Evolutionary conservation across 2,888 invertebrate genomes (phyloP).

Genomic region (Eilema caniola): DNA sequence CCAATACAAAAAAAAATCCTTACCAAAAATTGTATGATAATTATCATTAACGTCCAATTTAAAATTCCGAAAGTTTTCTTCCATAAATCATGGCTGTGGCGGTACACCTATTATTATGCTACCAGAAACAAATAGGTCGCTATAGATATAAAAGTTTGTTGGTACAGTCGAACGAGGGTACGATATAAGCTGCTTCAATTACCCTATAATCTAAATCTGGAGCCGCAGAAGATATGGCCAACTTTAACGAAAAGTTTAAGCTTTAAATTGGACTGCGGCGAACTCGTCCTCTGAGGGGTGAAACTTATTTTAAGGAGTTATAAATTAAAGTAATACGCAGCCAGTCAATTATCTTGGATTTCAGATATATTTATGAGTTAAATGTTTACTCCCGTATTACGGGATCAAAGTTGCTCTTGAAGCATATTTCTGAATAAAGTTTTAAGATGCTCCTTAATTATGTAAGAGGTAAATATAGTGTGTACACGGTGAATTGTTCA

Average conservation of each 20-base stretch:
- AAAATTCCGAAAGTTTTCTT: slow-evolving; percentile 19
- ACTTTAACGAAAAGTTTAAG: slow-evolving; percentile 78
- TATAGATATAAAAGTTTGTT: slow-evolving; percentile 21
- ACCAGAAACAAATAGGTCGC: slow-evolving; percentile 17
- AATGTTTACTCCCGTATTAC: slow-evolving; percentile 40
- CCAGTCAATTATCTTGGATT: slow-evolving; percentile 72
- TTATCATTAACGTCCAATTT: slow-evolving; percentile 14
- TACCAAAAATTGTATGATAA: slow-evolving; percentile 8
- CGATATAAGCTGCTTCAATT: slow-evolving; percentile 65
- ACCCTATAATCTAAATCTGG: slow-evolving; percentile 72
- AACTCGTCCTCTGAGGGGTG: slow-evolving; percentile 58
- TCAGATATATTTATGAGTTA: slow-evolving; percentile 53
- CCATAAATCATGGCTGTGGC: slow-evolving; percentile 18
- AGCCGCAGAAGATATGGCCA: slow-evolving; percentile 70
- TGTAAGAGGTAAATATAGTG: neutral
- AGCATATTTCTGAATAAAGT: slow-evolving; percentile 22
- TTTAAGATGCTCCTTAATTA: slow-evolving; percentile 22
- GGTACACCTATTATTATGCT: slow-evolving; percentile 15
- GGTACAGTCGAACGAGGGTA: slow-evolving; percentile 33
- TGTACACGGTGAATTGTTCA: no score
- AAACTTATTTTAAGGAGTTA: slow-evolving; percentile 77
- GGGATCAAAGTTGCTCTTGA: slow-evolving; percentile 27
- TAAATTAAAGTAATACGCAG: slow-evolving; percentile 79
- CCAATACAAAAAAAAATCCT: neutral
- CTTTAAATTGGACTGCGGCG: slow-evolving; percentile 76